These are phyloP conservation scores for Dendronephthya gigantea DNA, from an alignment of 64 coral and sea anemone species.

Conservation along the genomic window DNA sequence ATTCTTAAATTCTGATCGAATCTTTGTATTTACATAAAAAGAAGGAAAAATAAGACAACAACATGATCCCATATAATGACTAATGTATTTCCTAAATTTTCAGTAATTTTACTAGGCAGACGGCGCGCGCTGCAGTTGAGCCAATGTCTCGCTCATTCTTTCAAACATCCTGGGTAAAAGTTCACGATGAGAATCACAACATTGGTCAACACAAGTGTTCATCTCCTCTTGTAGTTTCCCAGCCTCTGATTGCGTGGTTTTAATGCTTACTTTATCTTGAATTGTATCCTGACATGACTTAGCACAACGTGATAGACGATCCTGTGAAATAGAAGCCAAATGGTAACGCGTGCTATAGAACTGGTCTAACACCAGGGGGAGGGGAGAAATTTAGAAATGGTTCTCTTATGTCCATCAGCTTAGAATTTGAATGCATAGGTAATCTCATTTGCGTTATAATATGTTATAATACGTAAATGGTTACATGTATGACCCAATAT, in stretches of 20 bases:
- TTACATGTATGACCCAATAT: no score
- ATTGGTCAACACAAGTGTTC: neutral
- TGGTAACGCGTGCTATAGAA: no score
- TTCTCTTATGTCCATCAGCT: no score
- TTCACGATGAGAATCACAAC: slow-evolving; percentile 12
- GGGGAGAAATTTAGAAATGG: no score
- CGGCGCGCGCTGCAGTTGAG: neutral
- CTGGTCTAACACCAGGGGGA: no score
- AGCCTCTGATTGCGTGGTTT: neutral
- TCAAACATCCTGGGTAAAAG: slow-evolving; percentile 15
- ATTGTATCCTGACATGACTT: neutral
- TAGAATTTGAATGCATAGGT: no score
- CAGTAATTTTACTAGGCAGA: neutral
- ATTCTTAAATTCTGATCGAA: no score
- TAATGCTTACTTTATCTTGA: neutral
- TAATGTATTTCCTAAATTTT: neutral
- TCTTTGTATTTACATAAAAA: neutral
- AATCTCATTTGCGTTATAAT: no score
- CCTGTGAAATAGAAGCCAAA: neutral
- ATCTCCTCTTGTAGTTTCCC: neutral
- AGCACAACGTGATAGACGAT: neutral
- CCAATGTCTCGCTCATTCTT: neutral
- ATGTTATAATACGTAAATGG: no score
- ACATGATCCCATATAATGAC: neutral
- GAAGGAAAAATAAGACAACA: neutral